These are phyloP conservation scores for Machimus rusticus DNA, from an alignment of 2,888 invertebrate species.

Conservation along the genomic window DNA sequence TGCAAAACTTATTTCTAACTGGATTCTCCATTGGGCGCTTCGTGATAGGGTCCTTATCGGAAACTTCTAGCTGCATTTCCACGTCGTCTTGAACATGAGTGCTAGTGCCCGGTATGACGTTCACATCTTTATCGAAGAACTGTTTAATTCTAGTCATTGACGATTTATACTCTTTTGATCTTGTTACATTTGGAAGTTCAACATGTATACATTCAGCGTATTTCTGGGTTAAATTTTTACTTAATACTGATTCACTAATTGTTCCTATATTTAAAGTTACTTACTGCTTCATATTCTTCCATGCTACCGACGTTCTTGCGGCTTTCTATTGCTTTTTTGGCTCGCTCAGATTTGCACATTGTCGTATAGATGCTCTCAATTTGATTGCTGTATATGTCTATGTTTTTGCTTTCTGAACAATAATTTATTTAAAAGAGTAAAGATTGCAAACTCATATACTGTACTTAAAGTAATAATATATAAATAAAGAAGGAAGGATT, in stretches of 20 bases:
- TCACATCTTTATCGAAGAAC: background rate
- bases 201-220: background rate
- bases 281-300: background rate
- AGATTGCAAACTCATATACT: too few relatives aligned
- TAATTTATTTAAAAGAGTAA: too few relatives aligned
- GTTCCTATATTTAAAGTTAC: background rate
- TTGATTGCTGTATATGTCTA: background rate
- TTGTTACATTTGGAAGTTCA: background rate
- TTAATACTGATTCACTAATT: background rate
- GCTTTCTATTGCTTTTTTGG: background rate
- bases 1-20: constrained; percentile 64
- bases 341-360: constrained; percentile 28
- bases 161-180: background rate
- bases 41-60: constrained; percentile 65
- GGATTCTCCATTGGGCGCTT: constrained; percentile 65
- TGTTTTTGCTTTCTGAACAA: constrained; percentile 32
- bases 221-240: background rate
- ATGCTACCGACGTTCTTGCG: background rate
- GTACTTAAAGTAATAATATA: too few relatives aligned
- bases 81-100: constrained; percentile 50
- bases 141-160: background rate
- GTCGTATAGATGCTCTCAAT: background rate
- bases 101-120: background rate
- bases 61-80: constrained; percentile 52
- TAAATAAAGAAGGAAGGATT: too few relatives aligned